Conservation (phyloP, 1,140 invertebrate species). For the Caerostris darwini region DNA sequence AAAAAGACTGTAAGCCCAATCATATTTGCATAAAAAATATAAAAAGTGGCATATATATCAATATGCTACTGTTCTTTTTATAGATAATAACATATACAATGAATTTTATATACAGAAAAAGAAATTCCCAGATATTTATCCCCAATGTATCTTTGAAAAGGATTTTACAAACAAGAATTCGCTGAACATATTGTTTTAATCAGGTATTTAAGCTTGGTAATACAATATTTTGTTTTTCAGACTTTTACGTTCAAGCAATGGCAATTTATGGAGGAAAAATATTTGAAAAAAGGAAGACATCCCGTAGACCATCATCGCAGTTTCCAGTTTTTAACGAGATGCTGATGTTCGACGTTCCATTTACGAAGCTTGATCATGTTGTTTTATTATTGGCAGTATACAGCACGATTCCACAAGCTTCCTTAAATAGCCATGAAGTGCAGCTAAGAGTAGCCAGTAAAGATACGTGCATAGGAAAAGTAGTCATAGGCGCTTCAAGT, state of each 20-base stretch:
- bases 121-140: too few relatives aligned
- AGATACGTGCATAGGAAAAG: constrained; percentile 67
- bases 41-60: too few relatives aligned
- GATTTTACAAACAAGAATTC: too few relatives aligned
- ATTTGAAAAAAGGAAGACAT: constrained; percentile 68
- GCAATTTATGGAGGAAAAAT: constrained; percentile 73
- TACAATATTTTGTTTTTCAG: constrained; percentile 8
- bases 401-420: background rate
- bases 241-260: constrained; percentile 69
- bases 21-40: too few relatives aligned
- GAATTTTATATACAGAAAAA: too few relatives aligned
- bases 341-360: constrained; percentile 73
- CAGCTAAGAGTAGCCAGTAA: background rate
- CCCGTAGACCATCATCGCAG: constrained; percentile 1
- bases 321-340: constrained; percentile 75
- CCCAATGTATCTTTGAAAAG: too few relatives aligned
- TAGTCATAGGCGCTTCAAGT: constrained; percentile 55
- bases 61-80: too few relatives aligned
- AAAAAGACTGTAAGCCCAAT: too few relatives aligned
- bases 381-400: constrained; percentile 49
- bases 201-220: too few relatives aligned
- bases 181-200: too few relatives aligned
- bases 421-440: background rate
- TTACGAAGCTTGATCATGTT: constrained; percentile 62
- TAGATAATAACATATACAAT: too few relatives aligned